phyloP scores from a whole-genome alignment of 2,113 vertebrate species.

The Myiozetetes cayanensis region DNA sequence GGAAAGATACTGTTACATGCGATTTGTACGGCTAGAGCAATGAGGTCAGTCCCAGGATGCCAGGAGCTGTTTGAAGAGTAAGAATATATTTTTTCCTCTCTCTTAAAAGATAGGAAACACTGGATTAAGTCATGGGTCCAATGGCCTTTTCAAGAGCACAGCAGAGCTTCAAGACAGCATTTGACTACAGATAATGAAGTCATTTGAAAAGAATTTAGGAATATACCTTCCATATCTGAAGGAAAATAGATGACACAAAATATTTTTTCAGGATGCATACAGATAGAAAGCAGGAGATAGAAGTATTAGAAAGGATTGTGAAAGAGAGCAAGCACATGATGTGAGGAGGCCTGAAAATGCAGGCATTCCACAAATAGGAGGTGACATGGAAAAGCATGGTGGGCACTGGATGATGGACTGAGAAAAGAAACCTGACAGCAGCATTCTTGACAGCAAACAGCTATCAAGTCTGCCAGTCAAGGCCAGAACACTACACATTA shows the following conservation, averaged over 20 bases:
- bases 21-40: not conserved
- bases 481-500: not conserved
- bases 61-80: not conserved
- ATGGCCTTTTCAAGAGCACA: not conserved
- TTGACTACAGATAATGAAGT: not conserved
- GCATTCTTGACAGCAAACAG: not conserved
- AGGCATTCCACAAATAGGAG: not conserved
- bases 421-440: not conserved
- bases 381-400: not conserved
- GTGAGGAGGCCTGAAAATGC: not conserved
- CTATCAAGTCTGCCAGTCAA: not conserved
- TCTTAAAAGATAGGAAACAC: not conserved
- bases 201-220: not conserved
- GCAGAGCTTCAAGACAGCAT: not conserved
- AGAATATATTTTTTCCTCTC: not conserved
- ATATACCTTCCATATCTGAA: not conserved
- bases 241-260: not conserved
- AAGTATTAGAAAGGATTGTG: not conserved
- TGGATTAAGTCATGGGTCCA: fast-evolving
- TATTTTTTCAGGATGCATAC: not conserved
- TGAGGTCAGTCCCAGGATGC: not conserved
- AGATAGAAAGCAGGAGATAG: not conserved
- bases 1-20: not conserved
- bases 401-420: not conserved
- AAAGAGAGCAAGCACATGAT: not conserved